A percentile compares a stretch with the other conserved stretches of the same genome.
phyloP scores from a whole-genome alignment of 1,140 invertebrate genomes.

The Paraescarpia echinospica region DNA sequence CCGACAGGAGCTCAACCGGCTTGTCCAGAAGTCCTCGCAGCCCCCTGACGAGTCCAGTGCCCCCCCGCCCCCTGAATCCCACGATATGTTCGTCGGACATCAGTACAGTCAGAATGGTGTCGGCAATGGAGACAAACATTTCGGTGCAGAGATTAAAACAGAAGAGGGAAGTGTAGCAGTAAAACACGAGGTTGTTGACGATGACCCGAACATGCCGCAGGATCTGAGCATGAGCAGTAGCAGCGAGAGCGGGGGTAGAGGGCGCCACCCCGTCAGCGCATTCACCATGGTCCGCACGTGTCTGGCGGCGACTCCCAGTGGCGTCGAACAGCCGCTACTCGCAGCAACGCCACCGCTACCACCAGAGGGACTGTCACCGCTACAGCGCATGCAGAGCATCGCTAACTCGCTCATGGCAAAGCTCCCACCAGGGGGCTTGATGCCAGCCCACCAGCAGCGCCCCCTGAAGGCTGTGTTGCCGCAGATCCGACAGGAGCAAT shows the following conservation, averaged over 20 bases:
- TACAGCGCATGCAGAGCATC: slow-evolving; percentile 96
- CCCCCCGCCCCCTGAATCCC: background rate
- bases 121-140: background rate
- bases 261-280: slow-evolving; percentile 79
- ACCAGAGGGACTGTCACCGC: slow-evolving; percentile 66
- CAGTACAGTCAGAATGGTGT: background rate
- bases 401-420: slow-evolving; percentile 94
- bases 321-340: background rate
- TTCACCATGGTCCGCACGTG: slow-evolving; percentile 74
- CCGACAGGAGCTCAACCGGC: slow-evolving; percentile 84
- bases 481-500: slow-evolving; percentile 98
- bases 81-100: background rate
- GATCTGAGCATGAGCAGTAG: slow-evolving; percentile 68
- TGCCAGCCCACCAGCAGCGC: slow-evolving; percentile 62
- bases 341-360: background rate
- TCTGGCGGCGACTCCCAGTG: slow-evolving; percentile 63
- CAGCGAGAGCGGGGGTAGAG: slow-evolving; percentile 55
- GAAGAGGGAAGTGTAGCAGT: background rate
- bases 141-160: background rate
- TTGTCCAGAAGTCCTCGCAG: slow-evolving; percentile 59
- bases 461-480: slow-evolving; percentile 94
- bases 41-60: slow-evolving; percentile 43
- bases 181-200: slow-evolving; percentile 63
- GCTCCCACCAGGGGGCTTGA: slow-evolving; percentile 57
- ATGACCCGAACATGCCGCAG: slow-evolving; percentile 71